phyloP scores from a whole-genome alignment of 2,888 invertebrate genomes.

The Cerceris rybyensis region DNA sequence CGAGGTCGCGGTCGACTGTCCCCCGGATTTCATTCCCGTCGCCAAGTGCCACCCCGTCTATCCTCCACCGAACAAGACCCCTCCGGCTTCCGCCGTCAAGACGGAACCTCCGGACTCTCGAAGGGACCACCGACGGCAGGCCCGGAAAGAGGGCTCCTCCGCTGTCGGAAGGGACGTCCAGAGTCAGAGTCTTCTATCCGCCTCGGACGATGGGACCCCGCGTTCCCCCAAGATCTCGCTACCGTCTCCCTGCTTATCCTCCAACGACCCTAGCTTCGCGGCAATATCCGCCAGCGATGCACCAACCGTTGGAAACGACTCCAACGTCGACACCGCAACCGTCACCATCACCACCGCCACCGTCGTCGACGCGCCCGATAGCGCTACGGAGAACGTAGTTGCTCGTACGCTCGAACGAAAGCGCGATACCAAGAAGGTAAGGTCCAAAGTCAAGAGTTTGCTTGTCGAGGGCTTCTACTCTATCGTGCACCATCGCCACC shows the following conservation, averaged over 20 bases:
- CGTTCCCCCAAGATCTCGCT: too few species aligned
- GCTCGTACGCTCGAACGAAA: conserved; percentile 55
- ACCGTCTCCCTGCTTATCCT: not conserved
- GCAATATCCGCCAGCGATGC: conserved; percentile 27
- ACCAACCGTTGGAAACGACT: too few species aligned
- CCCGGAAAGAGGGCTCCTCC: too few species aligned
- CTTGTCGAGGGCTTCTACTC: conserved; percentile 73
- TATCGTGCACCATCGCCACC: conserved; percentile 45
- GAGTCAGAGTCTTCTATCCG: too few species aligned
- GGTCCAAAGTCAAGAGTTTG: conserved; percentile 77
- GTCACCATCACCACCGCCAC: too few species aligned
- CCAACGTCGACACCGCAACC: too few species aligned
- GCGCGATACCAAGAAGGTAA: conserved; percentile 77
- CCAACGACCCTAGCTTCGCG: conserved; percentile 39
- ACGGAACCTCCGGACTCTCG: conserved; percentile 67
- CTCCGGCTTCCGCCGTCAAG: conserved; percentile 65
- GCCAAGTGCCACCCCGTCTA: conserved; percentile 79
- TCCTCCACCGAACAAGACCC: conserved; percentile 76
- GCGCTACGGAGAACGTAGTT: conserved; percentile 53
- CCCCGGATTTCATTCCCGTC: conserved; percentile 78
- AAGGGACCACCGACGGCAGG: conserved; percentile 26
- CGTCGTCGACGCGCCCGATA: not conserved
- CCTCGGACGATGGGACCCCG: too few species aligned
- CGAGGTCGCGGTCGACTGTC: conserved; percentile 80
- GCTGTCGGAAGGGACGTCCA: too few species aligned